A percentile compares a stretch with the other conserved stretches of the same genome.
Evolutionary conservation across 2,888 invertebrate species (phyloP).

Genomic region (Clivina fossor): DNA sequence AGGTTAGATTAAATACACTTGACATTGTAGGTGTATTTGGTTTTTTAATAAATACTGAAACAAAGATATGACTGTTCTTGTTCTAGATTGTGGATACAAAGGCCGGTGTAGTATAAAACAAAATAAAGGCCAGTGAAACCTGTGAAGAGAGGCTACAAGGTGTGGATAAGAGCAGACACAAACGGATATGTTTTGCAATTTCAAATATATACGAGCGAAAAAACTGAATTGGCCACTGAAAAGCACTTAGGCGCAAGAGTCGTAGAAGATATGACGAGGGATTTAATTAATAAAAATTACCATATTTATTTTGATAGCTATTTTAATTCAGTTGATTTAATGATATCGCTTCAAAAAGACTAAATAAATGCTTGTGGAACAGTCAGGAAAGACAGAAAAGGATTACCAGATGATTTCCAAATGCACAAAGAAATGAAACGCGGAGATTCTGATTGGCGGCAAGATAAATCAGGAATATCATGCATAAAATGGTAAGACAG

Average conservation of each 20-base stretch:
- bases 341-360: slow-evolving; percentile 34
- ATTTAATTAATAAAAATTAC: background rate
- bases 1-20: too few relatives aligned
- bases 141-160: too few relatives aligned
- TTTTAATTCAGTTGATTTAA: slow-evolving; percentile 38
- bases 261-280: background rate
- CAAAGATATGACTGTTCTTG: too few relatives aligned
- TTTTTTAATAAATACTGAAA: too few relatives aligned
- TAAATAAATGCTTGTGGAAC: slow-evolving; percentile 41
- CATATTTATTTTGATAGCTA: background rate
- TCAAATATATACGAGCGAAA: too few relatives aligned
- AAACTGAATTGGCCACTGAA: too few relatives aligned
- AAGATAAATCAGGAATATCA: slow-evolving; percentile 35
- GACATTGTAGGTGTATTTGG: too few relatives aligned
- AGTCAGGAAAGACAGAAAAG: slow-evolving; percentile 38
- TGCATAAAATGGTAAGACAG: slow-evolving; percentile 39
- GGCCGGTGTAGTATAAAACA: too few relatives aligned
- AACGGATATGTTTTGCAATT: too few relatives aligned
- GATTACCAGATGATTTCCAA: slow-evolving; percentile 37
- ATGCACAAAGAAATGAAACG: slow-evolving; percentile 39
- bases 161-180: too few relatives aligned
- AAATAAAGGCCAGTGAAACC: too few relatives aligned
- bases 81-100: too few relatives aligned
- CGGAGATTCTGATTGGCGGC: slow-evolving; percentile 41
- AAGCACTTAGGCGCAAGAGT: background rate